Evolutionary conservation across 2,113 vertebrate genomes (phyloP).

Genomic region (Oncorhynchus tshawytscha): DNA sequence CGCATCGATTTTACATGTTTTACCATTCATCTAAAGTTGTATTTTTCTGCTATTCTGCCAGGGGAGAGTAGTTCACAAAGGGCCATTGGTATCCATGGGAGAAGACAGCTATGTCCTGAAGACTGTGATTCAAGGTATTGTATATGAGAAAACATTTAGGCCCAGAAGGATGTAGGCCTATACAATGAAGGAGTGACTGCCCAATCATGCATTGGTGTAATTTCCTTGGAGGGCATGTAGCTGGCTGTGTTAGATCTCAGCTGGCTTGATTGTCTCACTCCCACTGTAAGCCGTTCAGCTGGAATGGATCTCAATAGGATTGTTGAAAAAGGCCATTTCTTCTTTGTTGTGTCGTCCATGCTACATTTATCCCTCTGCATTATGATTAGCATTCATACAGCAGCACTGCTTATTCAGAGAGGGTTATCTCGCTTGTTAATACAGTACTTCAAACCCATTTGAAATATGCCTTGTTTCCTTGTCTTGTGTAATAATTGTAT

Average conservation of each 20-base stretch:
- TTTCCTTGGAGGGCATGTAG: background rate
- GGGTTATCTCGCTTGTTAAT: constrained; percentile 3
- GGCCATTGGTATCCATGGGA: constrained; percentile 52
- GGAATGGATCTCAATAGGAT: constrained; percentile 11
- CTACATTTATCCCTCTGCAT: constrained; percentile 4
- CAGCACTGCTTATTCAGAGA: background rate
- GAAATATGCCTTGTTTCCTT: background rate
- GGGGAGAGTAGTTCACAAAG: constrained; percentile 69
- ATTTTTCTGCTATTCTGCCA: constrained; percentile 24
- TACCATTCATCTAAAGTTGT: background rate
- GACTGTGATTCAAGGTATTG: constrained; percentile 66
- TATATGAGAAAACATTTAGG: background rate
- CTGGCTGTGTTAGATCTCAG: background rate
- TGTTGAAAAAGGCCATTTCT: background rate
- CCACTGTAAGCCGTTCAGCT: constrained; percentile 4
- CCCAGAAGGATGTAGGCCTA: no score
- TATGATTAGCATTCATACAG: background rate
- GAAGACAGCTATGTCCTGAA: constrained; percentile 57
- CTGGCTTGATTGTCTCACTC: background rate
- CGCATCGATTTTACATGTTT: background rate
- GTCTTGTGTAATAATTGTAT: background rate
- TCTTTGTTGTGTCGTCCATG: background rate
- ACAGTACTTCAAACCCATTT: background rate
- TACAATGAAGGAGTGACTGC: no score
- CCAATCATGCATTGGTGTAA: no score